These are phyloP conservation scores for Lysandra coridon DNA, from an alignment of 2,888 invertebrate species.

Conservation along the genomic window DNA sequence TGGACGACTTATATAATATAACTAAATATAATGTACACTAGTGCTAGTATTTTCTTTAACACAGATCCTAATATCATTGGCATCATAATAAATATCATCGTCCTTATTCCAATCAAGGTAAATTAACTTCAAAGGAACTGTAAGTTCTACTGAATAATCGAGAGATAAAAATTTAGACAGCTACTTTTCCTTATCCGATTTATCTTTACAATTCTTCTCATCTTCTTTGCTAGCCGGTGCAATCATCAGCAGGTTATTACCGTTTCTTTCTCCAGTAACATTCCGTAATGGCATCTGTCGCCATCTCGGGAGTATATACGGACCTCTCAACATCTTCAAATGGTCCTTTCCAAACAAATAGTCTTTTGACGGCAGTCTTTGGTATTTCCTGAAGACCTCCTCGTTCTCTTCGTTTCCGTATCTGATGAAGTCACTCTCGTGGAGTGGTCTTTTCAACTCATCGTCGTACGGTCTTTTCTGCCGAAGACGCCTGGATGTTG, in stretches of 20 bases:
- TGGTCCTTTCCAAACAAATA: slow-evolving; percentile 66
- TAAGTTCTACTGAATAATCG: neutral
- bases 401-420: slow-evolving; percentile 72
- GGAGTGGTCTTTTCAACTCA: slow-evolving; percentile 54
- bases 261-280: slow-evolving; percentile 78
- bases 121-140: too few species aligned
- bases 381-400: slow-evolving; percentile 50
- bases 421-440: slow-evolving; percentile 53
- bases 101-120: too few species aligned
- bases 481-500: slow-evolving; percentile 58
- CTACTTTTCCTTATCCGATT: slow-evolving; percentile 45
- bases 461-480: slow-evolving; percentile 64
- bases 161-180: neutral
- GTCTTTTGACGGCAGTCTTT: slow-evolving; percentile 49
- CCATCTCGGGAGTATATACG: slow-evolving; percentile 68
- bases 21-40: neutral
- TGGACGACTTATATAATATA: too few species aligned
- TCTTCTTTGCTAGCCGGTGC: slow-evolving; percentile 75
- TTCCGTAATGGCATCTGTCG: slow-evolving; percentile 72
- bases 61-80: neutral
- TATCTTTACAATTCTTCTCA: slow-evolving; percentile 46
- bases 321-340: slow-evolving; percentile 60
- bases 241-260: slow-evolving; percentile 85
- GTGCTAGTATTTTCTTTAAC: too few species aligned
- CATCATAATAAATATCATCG: too few species aligned